Base-by-base conservation (phyloP, 2,797 vertebrate genomes). In the Dryobates pubescens region DNA sequence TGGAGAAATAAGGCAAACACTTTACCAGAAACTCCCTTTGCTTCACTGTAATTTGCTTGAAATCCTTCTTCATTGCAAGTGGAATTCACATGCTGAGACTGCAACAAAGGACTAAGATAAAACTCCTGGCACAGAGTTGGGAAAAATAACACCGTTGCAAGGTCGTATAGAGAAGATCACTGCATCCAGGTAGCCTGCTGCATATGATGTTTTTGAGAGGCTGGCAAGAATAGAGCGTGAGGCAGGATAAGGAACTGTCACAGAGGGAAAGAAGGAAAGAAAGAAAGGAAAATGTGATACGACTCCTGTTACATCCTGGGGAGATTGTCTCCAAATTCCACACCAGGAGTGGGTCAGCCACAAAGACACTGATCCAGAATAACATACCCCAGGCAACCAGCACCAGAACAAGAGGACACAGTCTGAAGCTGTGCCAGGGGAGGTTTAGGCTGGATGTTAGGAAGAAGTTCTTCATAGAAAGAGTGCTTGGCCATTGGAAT, bases 31-130 rank as follows among this genome's bases (percentile, higher is more conserved):
- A 43, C 23, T 76, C 67, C 57, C 53, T 26, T 36, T 69, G 38
- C 67, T 92, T 90, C 68, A 34, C 29, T 82, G 53, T 68, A 86
- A 78, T 91, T 94, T 94, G 45, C 30, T 38, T 79, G 38, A 86
- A 95, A 94, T 92, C 73, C 73, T 88, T 94, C 85, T 94, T 91
- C 70, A 17, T 68, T 89, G 30, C 49, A 76, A 88, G 82, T 58
- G 63, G 71, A 89, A 93, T 94, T 89, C 53, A 62, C 73, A 93
- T 58, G 83, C 70, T 71, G 85, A 89, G 79, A 71, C 86, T 73
- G 70, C 82, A 96, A 91, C 78, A 89, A 90, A 94, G 57, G 73
- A 89, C 89, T 93, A 92, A 93, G 92, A 86, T 79, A 92, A 94
- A 94, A 88, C 68, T 83, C 59, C 70, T 76, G 54, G 26, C 68